Base-by-base conservation (phyloP, 1,140 invertebrate genomes). In the Homalodisca vitripennis region DNA sequence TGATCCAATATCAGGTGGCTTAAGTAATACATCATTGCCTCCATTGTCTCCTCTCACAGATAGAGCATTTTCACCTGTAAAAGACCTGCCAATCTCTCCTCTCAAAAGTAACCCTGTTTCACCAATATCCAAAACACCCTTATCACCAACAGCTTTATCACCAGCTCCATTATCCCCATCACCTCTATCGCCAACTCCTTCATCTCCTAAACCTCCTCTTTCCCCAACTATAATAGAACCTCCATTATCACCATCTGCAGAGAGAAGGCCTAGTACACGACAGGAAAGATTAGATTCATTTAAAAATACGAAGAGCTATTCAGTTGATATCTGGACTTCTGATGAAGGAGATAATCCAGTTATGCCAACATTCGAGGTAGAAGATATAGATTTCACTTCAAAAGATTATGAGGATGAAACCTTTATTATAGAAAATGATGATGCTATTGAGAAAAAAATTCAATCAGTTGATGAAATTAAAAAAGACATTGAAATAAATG, bases 241-340 rank as follows among this genome's bases (percentile, higher is more conserved):
- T 20, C 63, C 63, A 24, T 24, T 66, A n/a, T 68, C 67, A n/a
- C 67, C 72, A n/a, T 53, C 71, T 10, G 70, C 75, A 12, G 76
- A 77, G 47, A 72, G 76, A 51, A 70, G 75, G 65, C 75, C 74
- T 3, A 77, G 76, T 51, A 76, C 76, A 10, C 66, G 76, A 34
- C 73, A 76, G 62, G 76, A 77, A 68, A 70, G 76, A 13, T 70
- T 77, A 17, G 76, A 77, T 66, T 77, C 76, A 1, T 77, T 77
- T 48, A 77, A 77, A 68, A 77, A 77, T 32, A 73, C 74, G 24
- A 77, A 77, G 70, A 77, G 74, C 68, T 77, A 75, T 65, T 76
- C 75, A 27, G 75, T 77, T 60, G 76, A 77, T 66, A 72, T 76
- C 27, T 77, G 75, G 76, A 75, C 75, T 30, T 76, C 76, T 0